Evolutionary conservation across 2,113 vertebrate species (phyloP).

Genomic region (Elephas maximus): DNA sequence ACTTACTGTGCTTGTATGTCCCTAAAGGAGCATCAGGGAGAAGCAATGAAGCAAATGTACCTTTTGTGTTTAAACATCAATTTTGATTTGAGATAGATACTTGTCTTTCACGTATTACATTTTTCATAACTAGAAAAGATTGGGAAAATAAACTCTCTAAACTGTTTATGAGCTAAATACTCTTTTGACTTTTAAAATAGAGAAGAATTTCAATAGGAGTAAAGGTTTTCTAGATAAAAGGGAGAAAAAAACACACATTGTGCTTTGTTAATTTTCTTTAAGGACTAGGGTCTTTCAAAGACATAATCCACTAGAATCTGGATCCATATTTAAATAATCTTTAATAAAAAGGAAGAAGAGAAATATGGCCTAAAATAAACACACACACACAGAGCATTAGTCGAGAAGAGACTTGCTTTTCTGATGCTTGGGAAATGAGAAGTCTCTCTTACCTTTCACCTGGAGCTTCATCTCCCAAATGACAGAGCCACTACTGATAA

Average conservation of each 20-base stretch:
- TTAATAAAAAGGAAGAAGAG: conserved; percentile 12
- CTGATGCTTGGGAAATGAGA: conserved; percentile 27
- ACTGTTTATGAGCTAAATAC: conserved; percentile 35
- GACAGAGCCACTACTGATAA: conserved; percentile 42
- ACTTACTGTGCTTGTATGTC: not conserved
- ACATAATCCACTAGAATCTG: not conserved
- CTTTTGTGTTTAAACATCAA: conserved; percentile 69
- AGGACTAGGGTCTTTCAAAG: conserved; percentile 19
- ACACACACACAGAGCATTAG: not conserved
- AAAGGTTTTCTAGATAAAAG: not conserved
- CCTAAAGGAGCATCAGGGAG: conserved; percentile 33
- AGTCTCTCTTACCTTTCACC: conserved; percentile 45
- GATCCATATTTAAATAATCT: not conserved
- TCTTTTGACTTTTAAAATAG: conserved; percentile 57
- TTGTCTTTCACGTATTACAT: conserved; percentile 65
- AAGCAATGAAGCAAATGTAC: conserved; percentile 63
- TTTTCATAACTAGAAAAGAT: conserved; percentile 66
- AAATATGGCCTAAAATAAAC: not conserved
- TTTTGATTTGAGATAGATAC: conserved; percentile 69
- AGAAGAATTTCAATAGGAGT: conserved; percentile 54
- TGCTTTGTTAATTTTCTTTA: conserved; percentile 28
- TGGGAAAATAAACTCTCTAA: conserved; percentile 61
- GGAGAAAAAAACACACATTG: not conserved
- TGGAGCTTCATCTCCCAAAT: conserved; percentile 41
- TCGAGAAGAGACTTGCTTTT: not conserved